phyloP scores from a whole-genome alignment of 2,797 vertebrate species.

The Macropodus opercularis region DNA sequence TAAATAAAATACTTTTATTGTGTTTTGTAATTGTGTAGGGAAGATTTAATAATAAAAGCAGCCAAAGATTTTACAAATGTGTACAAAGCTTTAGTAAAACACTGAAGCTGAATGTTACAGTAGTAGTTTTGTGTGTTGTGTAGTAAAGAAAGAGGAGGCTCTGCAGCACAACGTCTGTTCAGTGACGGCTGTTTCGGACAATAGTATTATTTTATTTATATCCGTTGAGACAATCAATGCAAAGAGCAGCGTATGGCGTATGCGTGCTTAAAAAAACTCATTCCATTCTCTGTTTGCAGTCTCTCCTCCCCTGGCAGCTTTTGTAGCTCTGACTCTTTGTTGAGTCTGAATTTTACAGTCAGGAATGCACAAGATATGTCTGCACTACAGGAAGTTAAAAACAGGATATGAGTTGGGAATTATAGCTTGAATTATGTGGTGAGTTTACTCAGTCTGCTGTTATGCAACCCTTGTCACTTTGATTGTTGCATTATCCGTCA shows the following conservation, averaged over 20 bases:
- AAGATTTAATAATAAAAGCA: background rate
- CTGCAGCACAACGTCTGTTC: background rate
- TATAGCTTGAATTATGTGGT: background rate
- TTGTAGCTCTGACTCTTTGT: conserved; percentile 7
- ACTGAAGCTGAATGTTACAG: background rate
- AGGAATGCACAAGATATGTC: background rate
- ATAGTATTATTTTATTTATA: conserved; percentile 8
- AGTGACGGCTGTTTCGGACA: conserved; percentile 4
- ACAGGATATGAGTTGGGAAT: background rate
- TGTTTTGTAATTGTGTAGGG: background rate
- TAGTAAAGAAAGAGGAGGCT: background rate
- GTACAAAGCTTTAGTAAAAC: background rate
- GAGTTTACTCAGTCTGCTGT: background rate
- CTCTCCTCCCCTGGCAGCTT: conserved; percentile 27
- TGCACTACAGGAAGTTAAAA: background rate
- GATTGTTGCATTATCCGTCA: conserved; percentile 3
- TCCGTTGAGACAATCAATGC: conserved; percentile 29
- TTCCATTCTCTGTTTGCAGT: conserved; percentile 20
- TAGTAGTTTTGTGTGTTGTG: background rate
- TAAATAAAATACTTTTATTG: background rate
- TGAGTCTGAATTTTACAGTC: background rate
- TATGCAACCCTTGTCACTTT: conserved; percentile 11
- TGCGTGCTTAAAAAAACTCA: conserved; percentile 16
- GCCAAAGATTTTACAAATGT: conserved; percentile 21
- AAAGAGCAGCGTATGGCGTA: background rate